Evolutionary conservation across 2,888 invertebrate genomes (phyloP).

Genomic region (Laothoe populi): DNA sequence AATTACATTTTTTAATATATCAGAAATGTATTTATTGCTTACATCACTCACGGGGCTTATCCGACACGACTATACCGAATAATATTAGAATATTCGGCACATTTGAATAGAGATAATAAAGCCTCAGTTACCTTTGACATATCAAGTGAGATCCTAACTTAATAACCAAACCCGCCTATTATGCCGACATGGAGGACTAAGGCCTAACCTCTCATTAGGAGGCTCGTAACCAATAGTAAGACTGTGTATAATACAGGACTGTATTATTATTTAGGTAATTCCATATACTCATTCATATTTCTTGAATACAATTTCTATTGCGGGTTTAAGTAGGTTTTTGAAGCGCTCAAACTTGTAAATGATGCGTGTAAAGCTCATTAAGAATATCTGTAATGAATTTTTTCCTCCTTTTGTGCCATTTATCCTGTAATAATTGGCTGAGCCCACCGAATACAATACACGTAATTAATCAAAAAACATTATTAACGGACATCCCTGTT

Average conservation of each 20-base stretch:
- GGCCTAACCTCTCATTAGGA: too few species aligned
- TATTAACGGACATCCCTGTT: neutral
- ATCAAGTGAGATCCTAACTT: neutral
- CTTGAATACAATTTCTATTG: too few species aligned
- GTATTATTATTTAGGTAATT: too few species aligned
- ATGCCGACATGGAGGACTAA: too few species aligned
- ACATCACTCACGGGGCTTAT: slow-evolving; percentile 9
- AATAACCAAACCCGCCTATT: too few species aligned
- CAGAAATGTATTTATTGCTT: slow-evolving; percentile 14
- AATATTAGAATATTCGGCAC: slow-evolving; percentile 3
- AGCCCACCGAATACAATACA: neutral
- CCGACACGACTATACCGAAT: neutral
- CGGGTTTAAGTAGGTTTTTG: neutral
- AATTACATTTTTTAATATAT: slow-evolving; percentile 20
- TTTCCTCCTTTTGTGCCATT: neutral
- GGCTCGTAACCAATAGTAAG: too few species aligned
- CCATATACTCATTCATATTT: too few species aligned
- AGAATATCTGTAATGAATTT: neutral
- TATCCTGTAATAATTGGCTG: neutral
- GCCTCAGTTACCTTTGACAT: neutral
- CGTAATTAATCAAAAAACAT: slow-evolving; percentile 13
- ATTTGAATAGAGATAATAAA: slow-evolving; percentile 1
- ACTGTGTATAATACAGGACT: too few species aligned
- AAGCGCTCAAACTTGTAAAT: neutral
- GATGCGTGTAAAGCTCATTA: neutral